phyloP scores from a whole-genome alignment of 2,797 vertebrate genomes.

The Macrochelys suwanniensis region DNA sequence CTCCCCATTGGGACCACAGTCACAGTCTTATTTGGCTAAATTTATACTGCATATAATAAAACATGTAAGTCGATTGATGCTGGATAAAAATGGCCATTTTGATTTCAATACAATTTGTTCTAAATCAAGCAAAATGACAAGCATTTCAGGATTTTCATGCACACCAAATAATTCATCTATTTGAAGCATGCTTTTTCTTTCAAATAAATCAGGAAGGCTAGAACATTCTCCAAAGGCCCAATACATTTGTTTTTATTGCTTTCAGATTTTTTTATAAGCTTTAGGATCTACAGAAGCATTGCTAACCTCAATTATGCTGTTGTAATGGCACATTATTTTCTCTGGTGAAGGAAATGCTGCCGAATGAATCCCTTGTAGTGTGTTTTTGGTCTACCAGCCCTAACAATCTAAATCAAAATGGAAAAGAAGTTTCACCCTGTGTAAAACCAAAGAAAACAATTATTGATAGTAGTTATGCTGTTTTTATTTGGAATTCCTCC shows the following conservation, averaged over 20 bases:
- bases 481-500: background rate
- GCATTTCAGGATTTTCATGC: background rate
- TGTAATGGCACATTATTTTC: background rate
- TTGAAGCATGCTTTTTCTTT: background rate
- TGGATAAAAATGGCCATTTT: accelerated
- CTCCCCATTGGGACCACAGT: no score
- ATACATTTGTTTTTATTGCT: background rate
- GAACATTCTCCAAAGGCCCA: background rate
- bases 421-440: background rate
- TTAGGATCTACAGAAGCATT: background rate
- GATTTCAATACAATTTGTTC: background rate
- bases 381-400: background rate
- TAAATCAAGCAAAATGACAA: background rate
- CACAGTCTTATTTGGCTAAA: background rate
- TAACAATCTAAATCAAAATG: background rate
- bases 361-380: background rate
- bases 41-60: background rate
- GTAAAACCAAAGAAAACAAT: background rate
- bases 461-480: background rate
- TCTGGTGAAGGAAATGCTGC: background rate
- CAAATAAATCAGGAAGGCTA: background rate
- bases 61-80: accelerated
- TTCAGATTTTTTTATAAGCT: background rate
- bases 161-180: background rate
- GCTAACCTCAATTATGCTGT: background rate